phyloP scores from a whole-genome alignment of 2,888 invertebrate species.

The Phalera bucephala region DNA sequence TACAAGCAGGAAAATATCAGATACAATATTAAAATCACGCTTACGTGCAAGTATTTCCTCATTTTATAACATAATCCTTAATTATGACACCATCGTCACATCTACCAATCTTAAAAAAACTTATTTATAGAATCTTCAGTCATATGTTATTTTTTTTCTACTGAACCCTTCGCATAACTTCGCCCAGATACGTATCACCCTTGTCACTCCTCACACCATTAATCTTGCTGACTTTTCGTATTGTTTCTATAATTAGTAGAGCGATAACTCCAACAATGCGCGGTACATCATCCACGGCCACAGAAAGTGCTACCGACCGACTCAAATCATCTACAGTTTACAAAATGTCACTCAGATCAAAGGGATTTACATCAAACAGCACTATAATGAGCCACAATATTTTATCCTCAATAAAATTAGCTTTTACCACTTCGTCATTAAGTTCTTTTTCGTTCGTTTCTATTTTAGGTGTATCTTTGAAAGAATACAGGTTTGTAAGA shows the following conservation, averaged over 20 bases:
- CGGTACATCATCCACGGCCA: conserved; percentile 46
- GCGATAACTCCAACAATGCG: conserved; percentile 52
- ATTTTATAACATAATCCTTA: conserved; percentile 14
- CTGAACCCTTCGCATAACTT: conserved; percentile 28
- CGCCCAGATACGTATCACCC: conserved; percentile 34
- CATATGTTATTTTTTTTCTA: conserved; percentile 44
- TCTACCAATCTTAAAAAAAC: conserved; percentile 33
- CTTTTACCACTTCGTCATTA: conserved; percentile 28
- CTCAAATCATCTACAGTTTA: conserved; percentile 73
- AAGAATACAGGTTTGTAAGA: conserved; percentile 35
- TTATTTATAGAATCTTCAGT: conserved; percentile 42
- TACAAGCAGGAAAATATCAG: no score
- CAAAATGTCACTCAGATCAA: conserved; percentile 75
- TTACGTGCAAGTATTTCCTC: no score
- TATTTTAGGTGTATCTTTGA: conserved; percentile 18
- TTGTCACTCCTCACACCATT: conserved; percentile 62
- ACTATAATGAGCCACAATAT: conserved; percentile 50
- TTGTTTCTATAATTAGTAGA: conserved; percentile 63
- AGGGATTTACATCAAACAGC: conserved; percentile 69
- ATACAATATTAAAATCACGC: no score
- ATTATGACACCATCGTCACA: conserved; percentile 27
- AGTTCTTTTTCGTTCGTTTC: conserved; percentile 38
- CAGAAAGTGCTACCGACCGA: conserved; percentile 56
- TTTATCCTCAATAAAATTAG: conserved; percentile 36
- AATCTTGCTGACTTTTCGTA: conserved; percentile 47